phyloP scores from a whole-genome alignment of 2,797 vertebrate genomes.

The Emydoidea blandingii region DNA sequence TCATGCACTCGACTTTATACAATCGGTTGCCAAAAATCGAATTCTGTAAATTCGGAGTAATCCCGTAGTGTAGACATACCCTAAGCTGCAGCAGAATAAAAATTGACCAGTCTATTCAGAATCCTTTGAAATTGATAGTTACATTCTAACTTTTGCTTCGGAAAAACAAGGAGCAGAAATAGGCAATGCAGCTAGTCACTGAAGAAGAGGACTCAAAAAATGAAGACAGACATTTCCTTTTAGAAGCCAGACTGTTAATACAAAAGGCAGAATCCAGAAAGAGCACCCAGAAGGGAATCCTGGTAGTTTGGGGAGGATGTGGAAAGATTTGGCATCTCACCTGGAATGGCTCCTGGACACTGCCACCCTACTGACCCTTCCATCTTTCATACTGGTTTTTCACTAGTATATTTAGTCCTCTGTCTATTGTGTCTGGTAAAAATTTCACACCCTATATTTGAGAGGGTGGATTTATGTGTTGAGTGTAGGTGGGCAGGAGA shows the following conservation, averaged over 20 bases:
- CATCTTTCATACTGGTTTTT: not conserved
- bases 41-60: no score
- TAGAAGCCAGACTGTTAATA: not conserved
- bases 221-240: not conserved
- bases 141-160: not conserved
- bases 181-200: not conserved
- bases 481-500: not conserved
- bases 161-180: not conserved
- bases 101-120: not conserved
- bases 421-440: not conserved
- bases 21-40: no score
- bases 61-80: no score
- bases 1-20: no score
- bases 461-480: not conserved
- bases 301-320: not conserved
- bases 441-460: not conserved
- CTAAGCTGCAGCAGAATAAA: not conserved
- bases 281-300: constrained; percentile 4
- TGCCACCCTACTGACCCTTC: not conserved
- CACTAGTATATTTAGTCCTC: not conserved
- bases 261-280: constrained; percentile 42
- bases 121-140: not conserved
- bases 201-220: not conserved
- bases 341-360: not conserved
- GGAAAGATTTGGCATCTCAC: not conserved